A percentile compares a stretch with the other conserved stretches of the same genome.
phyloP scores from a whole-genome alignment of 92 coral and sea anemone genomes.

The Muricea muricata region DNA sequence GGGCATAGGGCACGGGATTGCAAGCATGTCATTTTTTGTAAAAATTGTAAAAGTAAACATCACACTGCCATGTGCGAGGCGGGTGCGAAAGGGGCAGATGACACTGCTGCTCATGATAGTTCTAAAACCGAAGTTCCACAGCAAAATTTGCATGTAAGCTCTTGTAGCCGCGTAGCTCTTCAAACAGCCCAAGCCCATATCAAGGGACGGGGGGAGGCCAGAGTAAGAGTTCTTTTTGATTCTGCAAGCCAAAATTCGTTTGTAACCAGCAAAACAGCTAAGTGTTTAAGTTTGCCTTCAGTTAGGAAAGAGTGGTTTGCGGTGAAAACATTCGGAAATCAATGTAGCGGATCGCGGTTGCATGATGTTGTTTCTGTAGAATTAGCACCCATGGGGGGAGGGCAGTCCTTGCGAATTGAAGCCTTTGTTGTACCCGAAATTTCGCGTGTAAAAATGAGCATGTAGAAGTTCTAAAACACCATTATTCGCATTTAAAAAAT shows the following conservation, averaged over 20 bases:
- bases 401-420: no score
- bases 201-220: no score
- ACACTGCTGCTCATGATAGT: constrained; percentile 14
- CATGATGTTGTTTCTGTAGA: constrained; percentile 5
- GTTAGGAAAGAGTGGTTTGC: no score
- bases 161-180: neutral
- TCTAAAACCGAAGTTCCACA: constrained; percentile 26
- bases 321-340: no score
- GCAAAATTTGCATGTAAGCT: constrained; percentile 12
- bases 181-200: neutral
- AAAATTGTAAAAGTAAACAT: constrained; percentile 42
- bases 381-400: neutral
- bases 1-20: constrained; percentile 43
- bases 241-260: no score
- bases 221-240: no score
- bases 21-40: constrained; percentile 15
- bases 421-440: no score
- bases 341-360: no score
- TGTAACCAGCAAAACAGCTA: no score
- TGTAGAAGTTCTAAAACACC: no score
- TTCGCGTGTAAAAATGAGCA: neutral
- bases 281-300: no score
- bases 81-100: neutral
- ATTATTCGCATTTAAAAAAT: neutral
- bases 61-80: constrained; percentile 44